These are phyloP conservation scores for Pyralis farinalis DNA, from an alignment of 2,888 invertebrate species.

Conservation along the genomic window DNA sequence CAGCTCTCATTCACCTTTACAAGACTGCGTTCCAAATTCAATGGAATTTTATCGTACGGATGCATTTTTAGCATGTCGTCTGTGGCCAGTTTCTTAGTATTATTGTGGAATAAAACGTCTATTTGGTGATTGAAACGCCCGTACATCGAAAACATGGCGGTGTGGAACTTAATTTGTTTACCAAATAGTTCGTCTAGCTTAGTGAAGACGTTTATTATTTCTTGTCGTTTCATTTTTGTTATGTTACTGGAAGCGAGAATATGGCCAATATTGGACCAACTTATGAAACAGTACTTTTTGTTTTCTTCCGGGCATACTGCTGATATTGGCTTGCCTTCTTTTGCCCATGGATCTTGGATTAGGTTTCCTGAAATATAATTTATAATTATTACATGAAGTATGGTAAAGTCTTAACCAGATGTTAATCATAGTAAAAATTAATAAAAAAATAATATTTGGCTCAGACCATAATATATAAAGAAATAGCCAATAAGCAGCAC, in stretches of 20 bases:
- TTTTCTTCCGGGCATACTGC: slow-evolving; percentile 82
- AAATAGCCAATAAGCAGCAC: too few species aligned
- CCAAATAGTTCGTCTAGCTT: slow-evolving; percentile 88
- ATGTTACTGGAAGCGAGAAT: slow-evolving; percentile 82
- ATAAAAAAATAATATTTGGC: too few species aligned
- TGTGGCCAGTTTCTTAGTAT: slow-evolving; percentile 58
- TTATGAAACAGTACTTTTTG: slow-evolving; percentile 79
- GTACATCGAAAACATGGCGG: slow-evolving; percentile 85
- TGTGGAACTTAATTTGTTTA: slow-evolving; percentile 73
- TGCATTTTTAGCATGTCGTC: slow-evolving; percentile 43
- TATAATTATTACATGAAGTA: too few species aligned
- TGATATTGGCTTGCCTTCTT: slow-evolving; percentile 55
- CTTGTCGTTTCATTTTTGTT: slow-evolving; percentile 80
- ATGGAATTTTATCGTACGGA: slow-evolving; percentile 56
- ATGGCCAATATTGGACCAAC: slow-evolving; percentile 86
- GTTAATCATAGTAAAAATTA: too few species aligned
- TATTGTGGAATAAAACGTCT: slow-evolving; percentile 85
- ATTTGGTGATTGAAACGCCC: slow-evolving; percentile 83
- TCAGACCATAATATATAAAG: too few species aligned
- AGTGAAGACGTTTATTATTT: slow-evolving; percentile 85
- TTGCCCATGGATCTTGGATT: slow-evolving; percentile 67
- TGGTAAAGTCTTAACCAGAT: too few species aligned
- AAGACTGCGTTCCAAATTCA: slow-evolving; percentile 57
- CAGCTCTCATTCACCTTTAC: slow-evolving; percentile 36
- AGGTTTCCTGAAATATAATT: slow-evolving; percentile 32